A percentile compares a stretch with the other conserved stretches of the same genome.
Evolutionary conservation across 2,797 vertebrate genomes (phyloP).

Genomic region (Cyclura pinguis): DNA sequence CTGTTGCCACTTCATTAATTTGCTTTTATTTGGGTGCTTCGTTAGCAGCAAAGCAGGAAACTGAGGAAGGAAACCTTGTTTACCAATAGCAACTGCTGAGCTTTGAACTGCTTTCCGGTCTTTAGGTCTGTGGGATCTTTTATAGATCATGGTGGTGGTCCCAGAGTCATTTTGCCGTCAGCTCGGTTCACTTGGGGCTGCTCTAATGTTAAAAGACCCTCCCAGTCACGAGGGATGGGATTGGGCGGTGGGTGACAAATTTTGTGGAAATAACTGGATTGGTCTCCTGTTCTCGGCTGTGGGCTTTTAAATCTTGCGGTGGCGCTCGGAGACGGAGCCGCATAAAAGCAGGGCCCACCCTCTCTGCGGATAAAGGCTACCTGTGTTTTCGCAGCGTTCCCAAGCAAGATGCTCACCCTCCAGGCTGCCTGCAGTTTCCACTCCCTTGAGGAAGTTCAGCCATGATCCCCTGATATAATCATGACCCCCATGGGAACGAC

Average conservation of each 20-base stretch:
- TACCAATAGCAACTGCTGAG: constrained; percentile 32
- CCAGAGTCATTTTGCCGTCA: constrained; percentile 50
- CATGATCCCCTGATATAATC: too few relatives aligned
- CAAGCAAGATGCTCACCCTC: too few relatives aligned
- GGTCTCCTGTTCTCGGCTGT: neutral
- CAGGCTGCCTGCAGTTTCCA: too few relatives aligned
- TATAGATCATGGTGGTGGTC: neutral
- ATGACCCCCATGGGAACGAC: too few relatives aligned
- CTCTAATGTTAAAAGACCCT: neutral
- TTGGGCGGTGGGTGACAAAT: too few relatives aligned
- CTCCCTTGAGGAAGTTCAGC: too few relatives aligned
- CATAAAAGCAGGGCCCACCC: too few relatives aligned
- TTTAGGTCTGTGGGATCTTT: constrained; percentile 14
- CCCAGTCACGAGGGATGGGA: neutral
- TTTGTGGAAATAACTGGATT: neutral
- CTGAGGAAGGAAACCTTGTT: constrained; percentile 9
- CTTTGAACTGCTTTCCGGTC: neutral
- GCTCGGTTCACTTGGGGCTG: constrained; percentile 54
- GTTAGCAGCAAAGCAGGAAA: constrained; percentile 50
- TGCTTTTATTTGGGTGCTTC: constrained; percentile 18
- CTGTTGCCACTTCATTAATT: constrained; percentile 39
- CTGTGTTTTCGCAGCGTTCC: too few relatives aligned
- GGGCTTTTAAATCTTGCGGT: neutral
- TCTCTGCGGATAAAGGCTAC: too few relatives aligned
- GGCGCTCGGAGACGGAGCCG: too few relatives aligned